Evolutionary conservation across 2,888 invertebrate genomes (phyloP).

Genomic region (Sthenelais limicola): DNA sequence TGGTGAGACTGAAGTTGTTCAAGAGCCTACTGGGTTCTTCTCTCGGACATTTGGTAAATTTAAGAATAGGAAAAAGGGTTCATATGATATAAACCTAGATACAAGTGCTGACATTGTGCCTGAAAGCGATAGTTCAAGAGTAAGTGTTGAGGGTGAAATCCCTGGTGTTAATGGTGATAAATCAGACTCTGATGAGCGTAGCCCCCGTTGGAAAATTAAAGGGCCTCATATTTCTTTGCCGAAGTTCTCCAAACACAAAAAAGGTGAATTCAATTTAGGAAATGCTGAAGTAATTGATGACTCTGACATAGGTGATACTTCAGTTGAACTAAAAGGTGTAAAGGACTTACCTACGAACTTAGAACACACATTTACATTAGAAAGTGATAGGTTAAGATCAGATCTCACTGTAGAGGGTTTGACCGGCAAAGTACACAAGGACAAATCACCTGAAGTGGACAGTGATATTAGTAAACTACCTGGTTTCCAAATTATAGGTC

Average conservation of each 20-base stretch:
- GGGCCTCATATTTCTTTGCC: slow-evolving; percentile 22
- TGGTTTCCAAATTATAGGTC: too few relatives aligned
- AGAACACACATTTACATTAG: too few relatives aligned
- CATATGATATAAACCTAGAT: slow-evolving; percentile 19
- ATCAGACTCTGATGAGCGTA: neutral
- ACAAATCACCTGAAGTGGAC: too few relatives aligned
- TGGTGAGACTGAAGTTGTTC: neutral
- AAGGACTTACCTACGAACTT: too few relatives aligned
- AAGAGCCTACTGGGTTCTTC: neutral
- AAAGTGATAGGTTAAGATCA: too few relatives aligned
- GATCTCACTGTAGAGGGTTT: too few relatives aligned
- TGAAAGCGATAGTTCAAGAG: neutral
- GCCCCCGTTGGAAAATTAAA: slow-evolving; percentile 22
- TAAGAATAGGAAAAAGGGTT: slow-evolving; percentile 16
- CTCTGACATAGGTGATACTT: neutral
- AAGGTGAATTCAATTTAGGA: slow-evolving; percentile 7
- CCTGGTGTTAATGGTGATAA: neutral
- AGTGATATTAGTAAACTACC: too few relatives aligned
- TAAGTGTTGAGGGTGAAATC: slow-evolving; percentile 1
- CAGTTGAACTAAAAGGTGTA: neutral
- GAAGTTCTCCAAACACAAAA: neutral
- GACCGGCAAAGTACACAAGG: too few relatives aligned
- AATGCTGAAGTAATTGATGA: neutral
- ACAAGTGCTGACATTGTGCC: too few relatives aligned
- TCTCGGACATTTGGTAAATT: neutral